Conservation (phyloP, 23 tunicate species). For the Diplosoma virens region DNA sequence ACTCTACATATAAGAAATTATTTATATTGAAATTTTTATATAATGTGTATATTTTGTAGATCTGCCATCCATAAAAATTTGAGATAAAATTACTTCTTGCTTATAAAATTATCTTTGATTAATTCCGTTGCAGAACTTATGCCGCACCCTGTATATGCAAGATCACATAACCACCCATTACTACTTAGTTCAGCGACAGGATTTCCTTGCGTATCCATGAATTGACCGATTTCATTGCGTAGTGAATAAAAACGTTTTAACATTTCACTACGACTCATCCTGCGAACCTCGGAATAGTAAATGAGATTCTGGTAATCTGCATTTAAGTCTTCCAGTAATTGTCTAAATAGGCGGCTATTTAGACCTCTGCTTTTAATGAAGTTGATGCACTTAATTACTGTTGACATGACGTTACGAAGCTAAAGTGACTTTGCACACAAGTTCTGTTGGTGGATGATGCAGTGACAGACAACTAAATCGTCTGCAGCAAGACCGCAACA, state of each 20-base stretch:
- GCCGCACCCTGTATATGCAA: constrained; percentile 55
- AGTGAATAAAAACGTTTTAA: constrained; percentile 42
- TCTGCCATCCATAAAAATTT: constrained; percentile 44
- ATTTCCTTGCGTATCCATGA: constrained; percentile 32
- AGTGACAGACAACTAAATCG: constrained; percentile 40
- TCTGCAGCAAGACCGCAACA: constrained; percentile 48
- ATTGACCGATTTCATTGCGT: constrained; percentile 25
- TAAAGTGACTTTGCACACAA: constrained; percentile 63
- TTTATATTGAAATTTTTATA: too few relatives aligned
- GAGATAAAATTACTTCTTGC: too few relatives aligned
- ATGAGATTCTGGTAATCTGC: constrained; percentile 47
- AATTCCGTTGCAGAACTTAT: too few relatives aligned
- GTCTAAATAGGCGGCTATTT: constrained; percentile 60
- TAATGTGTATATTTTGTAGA: constrained; percentile 43
- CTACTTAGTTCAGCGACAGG: constrained; percentile 50
- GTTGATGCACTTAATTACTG: constrained; percentile 51
- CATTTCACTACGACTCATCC: constrained; percentile 61
- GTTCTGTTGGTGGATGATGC: constrained; percentile 52
- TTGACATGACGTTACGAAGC: constrained; percentile 52
- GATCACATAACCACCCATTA: constrained; percentile 57
- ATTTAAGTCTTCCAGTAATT: constrained; percentile 47
- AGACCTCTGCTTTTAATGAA: constrained; percentile 73
- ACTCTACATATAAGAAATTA: too few relatives aligned
- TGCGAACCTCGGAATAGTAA: constrained; percentile 54
- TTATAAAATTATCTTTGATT: too few relatives aligned